A percentile compares a stretch with the other conserved stretches of the same genome.
Conservation (phyloP, 2,113 vertebrate genomes). For the Tyto alba region DNA sequence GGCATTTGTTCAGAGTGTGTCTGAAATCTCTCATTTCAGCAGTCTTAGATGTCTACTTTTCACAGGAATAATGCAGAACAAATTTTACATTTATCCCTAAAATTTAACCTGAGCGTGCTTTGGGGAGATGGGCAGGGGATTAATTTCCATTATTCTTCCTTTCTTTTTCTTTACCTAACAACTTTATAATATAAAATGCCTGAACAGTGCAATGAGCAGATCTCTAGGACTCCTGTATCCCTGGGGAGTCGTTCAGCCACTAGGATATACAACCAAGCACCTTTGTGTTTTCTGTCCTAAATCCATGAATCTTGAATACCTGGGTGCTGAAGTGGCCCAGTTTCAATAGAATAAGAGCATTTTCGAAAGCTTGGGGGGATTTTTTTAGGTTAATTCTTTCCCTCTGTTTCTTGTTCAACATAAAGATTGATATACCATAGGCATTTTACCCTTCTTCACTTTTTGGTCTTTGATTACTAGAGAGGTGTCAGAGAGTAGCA, state of each 20-base stretch:
- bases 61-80: background rate
- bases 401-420: background rate
- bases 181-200: background rate
- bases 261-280: slow-evolving; percentile 5
- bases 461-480: slow-evolving; percentile 30
- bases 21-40: background rate
- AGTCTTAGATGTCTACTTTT: background rate
- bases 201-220: background rate
- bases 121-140: background rate
- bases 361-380: background rate
- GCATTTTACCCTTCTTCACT: background rate
- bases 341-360: slow-evolving; percentile 6
- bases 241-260: background rate
- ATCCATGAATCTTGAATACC: slow-evolving; percentile 52
- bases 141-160: background rate
- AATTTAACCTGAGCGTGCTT: background rate
- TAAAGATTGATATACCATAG: background rate
- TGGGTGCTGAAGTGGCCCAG: slow-evolving; percentile 17
- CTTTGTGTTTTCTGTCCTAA: slow-evolving; percentile 50
- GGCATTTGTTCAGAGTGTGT: background rate
- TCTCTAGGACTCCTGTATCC: background rate
- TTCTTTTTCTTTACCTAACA: background rate
- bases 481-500: slow-evolving; percentile 1
- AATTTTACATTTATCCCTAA: background rate
- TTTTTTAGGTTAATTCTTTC: slow-evolving; percentile 11